Conservation (phyloP, 2,113 vertebrate species). For the Syrmaticus mikado region DNA sequence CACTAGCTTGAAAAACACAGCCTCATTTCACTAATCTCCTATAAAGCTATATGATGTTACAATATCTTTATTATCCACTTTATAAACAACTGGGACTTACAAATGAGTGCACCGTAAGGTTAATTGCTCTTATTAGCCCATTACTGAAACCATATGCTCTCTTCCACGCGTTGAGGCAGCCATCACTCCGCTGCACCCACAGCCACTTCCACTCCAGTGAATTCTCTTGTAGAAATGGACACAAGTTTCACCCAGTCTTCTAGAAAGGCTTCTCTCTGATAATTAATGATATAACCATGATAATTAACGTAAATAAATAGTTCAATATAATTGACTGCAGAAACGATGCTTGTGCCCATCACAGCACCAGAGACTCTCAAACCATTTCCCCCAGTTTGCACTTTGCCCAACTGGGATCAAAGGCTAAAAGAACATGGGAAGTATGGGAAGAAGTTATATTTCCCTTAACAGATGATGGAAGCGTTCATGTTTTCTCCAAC, state of each 20-base stretch:
- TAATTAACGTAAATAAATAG: not conserved
- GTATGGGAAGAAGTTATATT: not conserved
- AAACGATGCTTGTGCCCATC: not conserved
- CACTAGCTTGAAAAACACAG: slow-evolving; percentile 2
- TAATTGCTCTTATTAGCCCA: slow-evolving; percentile 63
- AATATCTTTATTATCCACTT: slow-evolving; percentile 58
- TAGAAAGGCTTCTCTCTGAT: not conserved
- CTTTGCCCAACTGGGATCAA: not conserved
- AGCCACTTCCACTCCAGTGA: not conserved
- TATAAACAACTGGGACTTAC: slow-evolving; percentile 65
- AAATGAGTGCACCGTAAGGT: slow-evolving; percentile 48
- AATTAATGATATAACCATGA: not conserved
- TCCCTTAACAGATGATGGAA: not conserved
- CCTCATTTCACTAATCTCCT: slow-evolving; percentile 30
- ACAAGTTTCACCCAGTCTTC: not conserved
- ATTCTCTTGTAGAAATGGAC: not conserved
- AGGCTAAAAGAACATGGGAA: not conserved
- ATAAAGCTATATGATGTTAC: slow-evolving; percentile 53
- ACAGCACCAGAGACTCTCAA: not conserved
- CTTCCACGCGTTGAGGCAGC: not conserved
- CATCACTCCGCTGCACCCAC: not conserved
- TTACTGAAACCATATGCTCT: slow-evolving; percentile 64
- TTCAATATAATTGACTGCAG: not conserved
- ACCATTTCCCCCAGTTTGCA: rapidly evolving
- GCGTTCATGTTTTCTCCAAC: not conserved